phyloP scores from a whole-genome alignment of 2,113 vertebrate genomes.

The Tenrec ecaudatus region DNA sequence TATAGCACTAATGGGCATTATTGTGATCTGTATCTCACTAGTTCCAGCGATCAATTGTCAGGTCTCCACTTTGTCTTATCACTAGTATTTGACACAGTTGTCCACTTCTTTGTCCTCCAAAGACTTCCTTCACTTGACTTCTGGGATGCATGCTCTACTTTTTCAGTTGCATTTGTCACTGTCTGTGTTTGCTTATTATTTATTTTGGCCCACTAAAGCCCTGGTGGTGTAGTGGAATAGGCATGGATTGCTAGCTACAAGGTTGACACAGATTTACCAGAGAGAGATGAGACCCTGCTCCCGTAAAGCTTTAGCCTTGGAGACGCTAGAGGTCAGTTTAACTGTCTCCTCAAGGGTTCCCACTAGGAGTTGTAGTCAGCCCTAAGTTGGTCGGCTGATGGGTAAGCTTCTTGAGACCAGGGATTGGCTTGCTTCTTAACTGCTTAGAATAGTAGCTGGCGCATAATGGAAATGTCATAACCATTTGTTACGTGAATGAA shows the following conservation, averaged over 20 bases:
- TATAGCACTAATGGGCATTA: neutral
- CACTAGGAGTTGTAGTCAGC: too few species aligned
- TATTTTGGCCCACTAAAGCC: neutral
- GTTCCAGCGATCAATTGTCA: neutral
- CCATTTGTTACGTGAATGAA: neutral
- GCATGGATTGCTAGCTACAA: too few species aligned
- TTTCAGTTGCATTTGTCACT: slow-evolving; percentile 2
- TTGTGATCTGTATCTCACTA: neutral
- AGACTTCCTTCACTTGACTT: neutral
- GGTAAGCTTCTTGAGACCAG: slow-evolving; percentile 11
- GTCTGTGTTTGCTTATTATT: neutral
- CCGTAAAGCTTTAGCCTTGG: too few species aligned
- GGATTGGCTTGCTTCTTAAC: slow-evolving; percentile 18
- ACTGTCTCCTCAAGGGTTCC: too few species aligned
- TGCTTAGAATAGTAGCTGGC: neutral
- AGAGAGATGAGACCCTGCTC: too few species aligned
- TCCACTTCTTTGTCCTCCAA: neutral
- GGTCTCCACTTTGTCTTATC: neutral
- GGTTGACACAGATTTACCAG: too few species aligned
- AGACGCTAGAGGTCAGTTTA: too few species aligned
- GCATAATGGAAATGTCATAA: neutral
- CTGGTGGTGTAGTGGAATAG: too few species aligned
- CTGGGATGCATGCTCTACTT: neutral
- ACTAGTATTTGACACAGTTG: neutral
- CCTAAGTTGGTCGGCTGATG: too few species aligned